phyloP scores from a whole-genome alignment of 2,888 invertebrate species.

The Hanleya hanleyi region DNA sequence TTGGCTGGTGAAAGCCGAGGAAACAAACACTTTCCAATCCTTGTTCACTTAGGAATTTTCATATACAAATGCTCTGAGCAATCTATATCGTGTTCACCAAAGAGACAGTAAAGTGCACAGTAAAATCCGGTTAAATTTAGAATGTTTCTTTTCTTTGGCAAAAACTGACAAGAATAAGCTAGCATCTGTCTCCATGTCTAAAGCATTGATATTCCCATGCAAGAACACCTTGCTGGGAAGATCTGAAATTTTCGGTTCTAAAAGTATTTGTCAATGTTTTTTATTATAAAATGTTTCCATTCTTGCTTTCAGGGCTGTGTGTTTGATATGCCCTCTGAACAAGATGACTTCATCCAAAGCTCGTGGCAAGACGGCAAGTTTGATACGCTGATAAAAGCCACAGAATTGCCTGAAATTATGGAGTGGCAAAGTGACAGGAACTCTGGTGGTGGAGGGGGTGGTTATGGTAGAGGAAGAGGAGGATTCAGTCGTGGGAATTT shows the following conservation, averaged over 20 bases:
- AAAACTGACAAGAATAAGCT: neutral
- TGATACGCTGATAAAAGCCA: conserved; percentile 57
- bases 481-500: conserved; percentile 36
- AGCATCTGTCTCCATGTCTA: neutral
- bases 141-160: no score
- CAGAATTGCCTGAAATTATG: conserved; percentile 60
- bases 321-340: conserved; percentile 64
- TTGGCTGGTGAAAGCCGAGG: no score
- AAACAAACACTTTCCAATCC: no score
- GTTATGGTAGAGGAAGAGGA: conserved; percentile 27
- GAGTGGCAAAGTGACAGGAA: conserved; percentile 16
- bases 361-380: conserved; percentile 58
- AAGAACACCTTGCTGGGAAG: neutral
- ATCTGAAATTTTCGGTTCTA: neutral
- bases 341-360: conserved; percentile 43
- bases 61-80: no score
- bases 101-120: no score
- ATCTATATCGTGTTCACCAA: no score
- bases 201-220: neutral
- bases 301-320: conserved; percentile 53
- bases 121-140: no score
- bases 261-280: neutral
- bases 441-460: conserved; percentile 27
- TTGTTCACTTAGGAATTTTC: no score
- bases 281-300: neutral